Percentiles rank a stretch among this genome's conserved stretches.
These are phyloP conservation scores for Microcebus ravelobensis DNA, from an alignment of 2,113 vertebrate genomes.

Conservation along the genomic window DNA sequence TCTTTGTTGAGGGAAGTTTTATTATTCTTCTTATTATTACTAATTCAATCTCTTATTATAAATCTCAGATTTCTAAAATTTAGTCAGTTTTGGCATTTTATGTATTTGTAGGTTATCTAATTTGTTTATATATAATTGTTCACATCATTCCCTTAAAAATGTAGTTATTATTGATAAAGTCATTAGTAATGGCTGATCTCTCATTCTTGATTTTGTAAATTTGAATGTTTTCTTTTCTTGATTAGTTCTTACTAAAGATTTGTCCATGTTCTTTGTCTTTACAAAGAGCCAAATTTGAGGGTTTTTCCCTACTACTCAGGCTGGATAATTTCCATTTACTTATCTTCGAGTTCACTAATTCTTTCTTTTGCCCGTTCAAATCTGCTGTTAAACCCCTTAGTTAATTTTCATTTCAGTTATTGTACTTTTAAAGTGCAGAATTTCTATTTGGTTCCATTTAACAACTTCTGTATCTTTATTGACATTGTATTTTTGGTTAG, in stretches of 20 bases:
- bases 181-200: background rate
- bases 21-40: background rate
- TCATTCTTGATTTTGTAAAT: background rate
- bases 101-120: background rate
- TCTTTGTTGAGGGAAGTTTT: background rate
- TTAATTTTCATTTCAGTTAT: background rate
- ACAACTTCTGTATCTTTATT: background rate
- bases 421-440: background rate
- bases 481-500: background rate
- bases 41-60: background rate
- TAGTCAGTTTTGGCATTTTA: background rate
- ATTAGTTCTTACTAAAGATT: background rate
- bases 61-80: background rate
- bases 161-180: background rate
- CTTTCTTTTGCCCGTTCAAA: background rate
- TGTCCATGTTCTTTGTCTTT: background rate
- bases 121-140: background rate
- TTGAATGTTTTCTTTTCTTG: background rate
- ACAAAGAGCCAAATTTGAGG: background rate
- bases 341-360: background rate
- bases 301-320: background rate
- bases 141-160: background rate
- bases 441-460: slow-evolving; percentile 11
- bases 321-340: background rate
- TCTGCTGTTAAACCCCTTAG: background rate